Percentiles rank a stretch among this genome's conserved stretches.
phyloP scores from a whole-genome alignment of 2,888 invertebrate genomes.

The Agrochola circellaris region DNA sequence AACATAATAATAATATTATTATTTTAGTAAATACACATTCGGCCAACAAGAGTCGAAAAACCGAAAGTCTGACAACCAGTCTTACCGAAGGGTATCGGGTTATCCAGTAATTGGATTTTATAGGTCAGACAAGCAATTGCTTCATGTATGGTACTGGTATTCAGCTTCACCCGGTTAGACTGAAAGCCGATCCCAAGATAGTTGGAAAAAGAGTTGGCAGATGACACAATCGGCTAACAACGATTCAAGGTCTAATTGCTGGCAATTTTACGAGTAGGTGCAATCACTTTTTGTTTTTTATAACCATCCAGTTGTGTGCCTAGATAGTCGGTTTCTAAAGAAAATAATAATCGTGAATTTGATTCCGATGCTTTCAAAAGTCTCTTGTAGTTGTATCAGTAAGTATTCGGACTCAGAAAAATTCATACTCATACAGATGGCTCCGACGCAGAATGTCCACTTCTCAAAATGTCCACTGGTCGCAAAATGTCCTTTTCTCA shows the following conservation, averaged over 20 bases:
- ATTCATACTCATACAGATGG: not conserved
- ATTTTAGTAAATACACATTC: not conserved
- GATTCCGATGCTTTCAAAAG: not conserved
- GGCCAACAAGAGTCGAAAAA: not conserved
- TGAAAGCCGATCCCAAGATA: not conserved
- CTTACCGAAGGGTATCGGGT: not conserved
- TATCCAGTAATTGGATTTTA: not conserved
- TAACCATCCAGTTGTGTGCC: not conserved
- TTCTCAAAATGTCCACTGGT: too few species aligned
- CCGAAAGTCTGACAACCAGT: not conserved
- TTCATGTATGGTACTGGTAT: not conserved
- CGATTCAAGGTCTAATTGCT: not conserved
- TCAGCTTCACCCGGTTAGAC: not conserved
- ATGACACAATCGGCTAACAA: not conserved
- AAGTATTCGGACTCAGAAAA: not conserved
- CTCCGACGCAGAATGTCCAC: too few species aligned
- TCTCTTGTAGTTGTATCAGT: not conserved
- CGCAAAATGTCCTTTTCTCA: too few species aligned
- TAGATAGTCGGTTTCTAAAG: not conserved
- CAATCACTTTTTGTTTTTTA: not conserved
- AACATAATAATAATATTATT: not conserved
- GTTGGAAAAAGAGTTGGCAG: not conserved
- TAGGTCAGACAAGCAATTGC: not conserved
- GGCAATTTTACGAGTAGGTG: not conserved
- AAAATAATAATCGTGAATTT: not conserved